phyloP scores from a whole-genome alignment of 2,888 invertebrate genomes.

The Rhamphomyia laevipes region DNA sequence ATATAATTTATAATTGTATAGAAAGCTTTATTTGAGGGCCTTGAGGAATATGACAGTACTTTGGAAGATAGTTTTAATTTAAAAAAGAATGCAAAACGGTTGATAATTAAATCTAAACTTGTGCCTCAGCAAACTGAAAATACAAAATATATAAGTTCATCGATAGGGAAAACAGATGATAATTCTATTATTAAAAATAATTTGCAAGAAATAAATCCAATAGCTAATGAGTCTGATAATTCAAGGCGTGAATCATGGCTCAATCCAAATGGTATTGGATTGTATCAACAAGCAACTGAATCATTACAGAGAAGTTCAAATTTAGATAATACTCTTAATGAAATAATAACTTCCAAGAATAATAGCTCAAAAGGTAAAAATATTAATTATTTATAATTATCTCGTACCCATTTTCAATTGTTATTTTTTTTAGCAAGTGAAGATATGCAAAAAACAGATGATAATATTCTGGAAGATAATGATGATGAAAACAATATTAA shows the following conservation, averaged over 20 bases:
- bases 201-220: constrained; percentile 3
- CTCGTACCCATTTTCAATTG: too few relatives aligned
- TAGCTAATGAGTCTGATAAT: constrained; percentile 15
- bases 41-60: constrained; percentile 65
- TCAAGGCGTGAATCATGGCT: constrained; percentile 33
- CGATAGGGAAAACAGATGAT: constrained; percentile 6
- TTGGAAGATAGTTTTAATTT: constrained; percentile 45
- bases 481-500: constrained; percentile 45
- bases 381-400: too few relatives aligned
- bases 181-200: neutral
- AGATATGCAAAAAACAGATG: constrained; percentile 22
- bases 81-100: constrained; percentile 58
- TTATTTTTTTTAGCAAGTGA: constrained; percentile 6
- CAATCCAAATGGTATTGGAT: constrained; percentile 27
- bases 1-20: constrained; percentile 22
- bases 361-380: constrained; percentile 16
- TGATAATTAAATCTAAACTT: constrained; percentile 52
- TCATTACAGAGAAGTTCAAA: constrained; percentile 18
- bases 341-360: constrained; percentile 20
- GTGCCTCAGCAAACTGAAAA: constrained; percentile 3
- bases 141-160: constrained; percentile 7
- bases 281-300: constrained; percentile 25
- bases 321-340: constrained; percentile 30
- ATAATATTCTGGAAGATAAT: constrained; percentile 15
- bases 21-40: constrained; percentile 75